Conservation (phyloP, 2,797 vertebrate genomes). For the Kryptolebias ocellatus region DNA sequence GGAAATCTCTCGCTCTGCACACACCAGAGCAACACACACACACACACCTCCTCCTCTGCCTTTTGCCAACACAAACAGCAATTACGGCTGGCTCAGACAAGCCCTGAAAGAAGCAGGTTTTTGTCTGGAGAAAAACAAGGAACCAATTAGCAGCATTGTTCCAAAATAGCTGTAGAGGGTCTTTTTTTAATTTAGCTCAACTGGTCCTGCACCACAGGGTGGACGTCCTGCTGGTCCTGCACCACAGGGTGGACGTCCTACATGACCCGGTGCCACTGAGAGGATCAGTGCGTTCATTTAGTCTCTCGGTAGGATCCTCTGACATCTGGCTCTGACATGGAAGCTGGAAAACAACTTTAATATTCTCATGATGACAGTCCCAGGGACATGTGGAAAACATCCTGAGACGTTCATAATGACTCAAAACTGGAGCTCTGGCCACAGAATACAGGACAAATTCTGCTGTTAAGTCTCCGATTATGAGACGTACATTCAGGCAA, state of each 20-base stretch:
- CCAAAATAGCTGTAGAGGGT: conserved; percentile 68
- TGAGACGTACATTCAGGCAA: conserved; percentile 8
- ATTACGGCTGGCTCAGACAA: conserved; percentile 88
- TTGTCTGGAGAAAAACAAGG: conserved; percentile 81
- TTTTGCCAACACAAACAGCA: conserved; percentile 92
- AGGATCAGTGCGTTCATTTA: conserved; percentile 87
- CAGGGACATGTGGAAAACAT: conserved; percentile 95
- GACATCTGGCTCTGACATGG: conserved; percentile 91
- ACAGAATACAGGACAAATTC: conserved; percentile 61
- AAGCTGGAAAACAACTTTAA: conserved; percentile 94
- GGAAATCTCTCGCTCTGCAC: conserved; percentile 85
- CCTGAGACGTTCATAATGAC: conserved; percentile 87
- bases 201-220: conserved; percentile 62
- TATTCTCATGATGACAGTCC: conserved; percentile 91
- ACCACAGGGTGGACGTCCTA: conserved; percentile 76
- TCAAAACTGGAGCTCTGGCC: conserved; percentile 83
- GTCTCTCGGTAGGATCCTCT: conserved; percentile 85
- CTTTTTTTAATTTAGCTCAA: conserved; percentile 68
- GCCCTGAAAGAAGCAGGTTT: conserved; percentile 87
- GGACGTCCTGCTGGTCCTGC: conserved; percentile 49
- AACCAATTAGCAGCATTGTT: conserved; percentile 90
- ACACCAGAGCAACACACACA: conserved; percentile 80
- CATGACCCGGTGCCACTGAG: conserved; percentile 73
- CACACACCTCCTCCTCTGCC: conserved; percentile 65
- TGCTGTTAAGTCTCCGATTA: conserved; percentile 5